phyloP scores from a whole-genome alignment of 37 sponge, comb jelly and placozoan species.

The Ianthella basta region DNA sequence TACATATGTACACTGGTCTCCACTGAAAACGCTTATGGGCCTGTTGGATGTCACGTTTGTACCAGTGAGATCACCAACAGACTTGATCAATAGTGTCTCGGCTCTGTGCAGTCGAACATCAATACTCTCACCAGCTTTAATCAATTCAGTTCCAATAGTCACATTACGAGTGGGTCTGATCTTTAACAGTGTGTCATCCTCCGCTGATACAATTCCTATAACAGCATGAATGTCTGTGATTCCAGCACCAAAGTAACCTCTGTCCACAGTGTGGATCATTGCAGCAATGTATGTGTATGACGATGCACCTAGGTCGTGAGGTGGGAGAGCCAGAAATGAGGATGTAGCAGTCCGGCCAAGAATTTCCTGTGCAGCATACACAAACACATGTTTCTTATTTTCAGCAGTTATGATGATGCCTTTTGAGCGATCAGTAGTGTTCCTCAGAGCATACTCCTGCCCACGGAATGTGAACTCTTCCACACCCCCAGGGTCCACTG shows the following conservation, averaged over 20 bases:
- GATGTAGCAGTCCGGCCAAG: slow-evolving; percentile 13
- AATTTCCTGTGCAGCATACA: slow-evolving; percentile 38
- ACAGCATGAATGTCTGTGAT: slow-evolving; percentile 10
- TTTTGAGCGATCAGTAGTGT: no score
- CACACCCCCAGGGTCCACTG: slow-evolving; percentile 5
- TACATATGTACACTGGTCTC: slow-evolving; percentile 37
- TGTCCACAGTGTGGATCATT: background rate
- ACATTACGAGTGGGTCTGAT: no score
- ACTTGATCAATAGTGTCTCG: background rate
- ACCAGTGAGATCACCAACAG: slow-evolving; percentile 32
- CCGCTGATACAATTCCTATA: slow-evolving; percentile 16
- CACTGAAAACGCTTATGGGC: slow-evolving; percentile 38
- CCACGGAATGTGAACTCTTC: background rate
- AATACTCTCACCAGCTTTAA: background rate
- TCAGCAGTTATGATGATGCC: no score
- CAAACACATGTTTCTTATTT: background rate
- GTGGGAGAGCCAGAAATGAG: slow-evolving; percentile 57
- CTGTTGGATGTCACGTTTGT: slow-evolving; percentile 38
- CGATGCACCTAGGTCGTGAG: background rate
- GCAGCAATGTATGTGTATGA: slow-evolving; percentile 30
- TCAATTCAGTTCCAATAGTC: no score
- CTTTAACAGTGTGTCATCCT: no score
- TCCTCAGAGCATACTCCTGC: no score
- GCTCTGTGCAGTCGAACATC: background rate
- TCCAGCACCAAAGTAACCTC: background rate